Base-by-base conservation (phyloP, 2,113 vertebrate species). In the Otolemur garnettii region DNA sequence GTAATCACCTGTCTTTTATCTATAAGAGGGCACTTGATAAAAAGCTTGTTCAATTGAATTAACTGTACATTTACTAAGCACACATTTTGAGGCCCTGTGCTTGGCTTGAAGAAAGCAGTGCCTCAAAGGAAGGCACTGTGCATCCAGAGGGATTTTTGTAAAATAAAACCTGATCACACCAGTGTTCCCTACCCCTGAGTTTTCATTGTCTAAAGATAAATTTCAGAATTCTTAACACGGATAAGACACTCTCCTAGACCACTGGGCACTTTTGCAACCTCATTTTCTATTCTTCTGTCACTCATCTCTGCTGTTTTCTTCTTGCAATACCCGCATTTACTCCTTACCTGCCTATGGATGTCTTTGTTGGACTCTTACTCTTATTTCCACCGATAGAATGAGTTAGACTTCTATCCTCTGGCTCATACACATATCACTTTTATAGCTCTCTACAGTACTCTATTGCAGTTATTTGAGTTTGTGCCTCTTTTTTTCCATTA, bases 1-100 rank as follows among this genome's bases (percentile, higher is more conserved):
- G 84, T 96, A 87, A 38, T 38, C 38, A 69, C 83, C 72, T 78
- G 90, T 55, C 87, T 87, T 53, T 84, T 42, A 50, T 90, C 88
- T 21, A 6, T 94, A 88, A 89, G 68, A 72, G 33, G 68, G 71
- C 71, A 55, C 69, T 90, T 87, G 83, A 94, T 72, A 33, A 64
- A 92, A 96, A 78, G 24, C 45, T 68, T 77, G 21, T 92, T 89
- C 50, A 90, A 33, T 89, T 91, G 50, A 82, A 21, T 87, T 88
- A 57, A 62, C 5, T 50, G 64, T 33, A 11, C 3, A 59, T 87
- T 96, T 88, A 90, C 21, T 72, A 88, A 96, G 68, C 42, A 68
- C n/a, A 38, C 60, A 22, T 80, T 85, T 42, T 42, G 74, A 77
- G 55, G n/a, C 30, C 42, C 13, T 64, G 13, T 57, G 53, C 30